Evolutionary conservation across 2,113 vertebrate species (phyloP).

Genomic region (Alectura lathami): DNA sequence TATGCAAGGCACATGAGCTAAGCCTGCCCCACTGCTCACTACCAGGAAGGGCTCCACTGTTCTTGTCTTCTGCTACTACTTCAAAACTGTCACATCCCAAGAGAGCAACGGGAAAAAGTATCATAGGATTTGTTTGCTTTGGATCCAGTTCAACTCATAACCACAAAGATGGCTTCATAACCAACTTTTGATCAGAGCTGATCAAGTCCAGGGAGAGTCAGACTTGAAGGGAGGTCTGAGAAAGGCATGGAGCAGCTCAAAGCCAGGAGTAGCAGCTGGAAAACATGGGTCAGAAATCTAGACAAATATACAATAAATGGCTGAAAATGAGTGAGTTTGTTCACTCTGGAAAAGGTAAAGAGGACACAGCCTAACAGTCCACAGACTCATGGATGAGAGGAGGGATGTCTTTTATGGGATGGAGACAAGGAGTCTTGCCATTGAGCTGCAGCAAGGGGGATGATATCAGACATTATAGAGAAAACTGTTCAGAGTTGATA

Average conservation of each 20-base stretch:
- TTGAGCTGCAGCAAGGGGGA: neutral
- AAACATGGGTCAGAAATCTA: neutral
- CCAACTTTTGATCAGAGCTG: constrained; percentile 20
- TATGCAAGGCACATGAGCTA: neutral
- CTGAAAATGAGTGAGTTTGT: neutral
- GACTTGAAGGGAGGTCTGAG: neutral
- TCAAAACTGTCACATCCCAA: constrained; percentile 6
- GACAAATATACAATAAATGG: neutral
- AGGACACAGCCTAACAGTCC: neutral
- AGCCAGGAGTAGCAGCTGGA: neutral
- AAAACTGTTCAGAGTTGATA: neutral
- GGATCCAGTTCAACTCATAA: neutral
- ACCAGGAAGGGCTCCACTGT: neutral
- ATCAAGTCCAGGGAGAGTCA: neutral
- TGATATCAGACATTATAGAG: neutral
- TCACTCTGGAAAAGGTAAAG: neutral
- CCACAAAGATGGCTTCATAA: neutral
- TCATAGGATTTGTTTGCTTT: neutral
- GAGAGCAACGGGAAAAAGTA: neutral
- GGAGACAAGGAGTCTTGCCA: neutral
- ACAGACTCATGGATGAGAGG: neutral
- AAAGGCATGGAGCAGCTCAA: neutral
- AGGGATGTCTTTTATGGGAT: neutral
- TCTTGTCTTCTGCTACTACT: constrained; percentile 13
- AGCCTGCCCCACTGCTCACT: neutral